Base-by-base conservation (phyloP, 1,140 invertebrate genomes). In the Chrysoperla carnea region DNA sequence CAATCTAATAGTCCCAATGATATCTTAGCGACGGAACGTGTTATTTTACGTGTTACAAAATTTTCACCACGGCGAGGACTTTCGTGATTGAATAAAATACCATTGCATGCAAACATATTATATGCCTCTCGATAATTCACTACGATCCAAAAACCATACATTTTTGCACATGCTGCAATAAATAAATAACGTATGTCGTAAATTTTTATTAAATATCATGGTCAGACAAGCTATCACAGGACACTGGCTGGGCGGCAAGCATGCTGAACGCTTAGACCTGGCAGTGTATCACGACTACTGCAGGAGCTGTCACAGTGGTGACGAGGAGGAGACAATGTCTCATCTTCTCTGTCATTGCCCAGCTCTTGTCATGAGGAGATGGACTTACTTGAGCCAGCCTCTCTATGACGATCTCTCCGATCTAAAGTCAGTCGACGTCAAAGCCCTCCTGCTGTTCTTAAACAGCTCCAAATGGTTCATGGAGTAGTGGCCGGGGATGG, bases 21-120 rank as follows among this genome's bases (percentile, higher is more conserved):
- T 51, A 99, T 97, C 67, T 99, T 99, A 6, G 95, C 92, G 13
- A 99, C 93, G 29, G 85, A 88, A 36, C 95, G 72, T 0, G 95
- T 98, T 45, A 99, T 95, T 70, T 99, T 99, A 47, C 95, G 72
- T 0, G 96, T 99, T 1, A 99, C 96, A 72, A 99, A 99, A 55
- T 88, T 99, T 67, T 98, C 94, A 48, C 94, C 95, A 60, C 96
- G 68, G 46, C 95, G 66, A 2, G 96, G 96, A 63, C 91, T 96
- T 69, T 99, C 96, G 60, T 99, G 96, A 67, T 99, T 99, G 59
- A 99, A 99, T 4, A 99, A 69, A 49, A 99, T 94, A 0, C 96
- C 96, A 68, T 99, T 99, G 52, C 90, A 95, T 1, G 93, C 92
- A 67, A 83, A 99, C 81, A 99, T 97, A 42, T 79, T 73, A 58